Evolutionary conservation across 2,888 invertebrate genomes (phyloP), one percentile per base, ranked within the genome.

Genomic region (Timandra comae): DNA sequence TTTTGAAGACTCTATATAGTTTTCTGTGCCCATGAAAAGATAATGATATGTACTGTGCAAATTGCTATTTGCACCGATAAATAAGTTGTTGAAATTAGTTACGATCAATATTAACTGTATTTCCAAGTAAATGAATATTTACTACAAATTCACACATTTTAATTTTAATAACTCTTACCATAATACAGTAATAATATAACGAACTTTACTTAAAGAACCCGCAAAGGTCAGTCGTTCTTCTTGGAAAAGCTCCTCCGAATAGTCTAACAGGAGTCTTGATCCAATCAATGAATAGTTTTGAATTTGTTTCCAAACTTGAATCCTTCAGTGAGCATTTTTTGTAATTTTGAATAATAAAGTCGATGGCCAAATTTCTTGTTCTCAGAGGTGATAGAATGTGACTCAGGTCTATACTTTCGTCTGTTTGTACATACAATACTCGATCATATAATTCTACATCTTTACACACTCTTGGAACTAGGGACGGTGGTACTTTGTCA

Each of bases 161-260:
- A n/a, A n/a, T n/a, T n/a, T n/a, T n/a, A n/a, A n/a, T n/a, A n/a
- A n/a, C n/a, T n/a, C n/a, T n/a, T n/a, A n/a, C n/a, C n/a, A n/a
- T n/a, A n/a, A n/a, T n/a, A n/a, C n/a, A n/a, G n/a, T n/a, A n/a
- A n/a, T n/a, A n/a, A n/a, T n/a, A n/a, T n/a, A n/a, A n/a, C n/a
- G n/a, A n/a, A n/a, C n/a, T n/a, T n/a, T n/a, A n/a, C n/a, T n/a
- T n/a, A 68, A 89, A 89, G 41, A 85, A 75, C 1, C 88, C 88
- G 60, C 91, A 91, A 35, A 88, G 70, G 41, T 88, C 87, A 7
- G 81, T 75, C 0, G 89, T 89, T 44, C 79, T 87, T 56, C 87
- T 88, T 10, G 91, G 68, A 50, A 82, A 78, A 2, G 91, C 91
- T 3, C 91, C 91, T 9, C 91, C 91, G 53, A 91, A 91, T 1